Conservation (phyloP, 2,888 invertebrate species). For the Campoplex capitator region DNA sequence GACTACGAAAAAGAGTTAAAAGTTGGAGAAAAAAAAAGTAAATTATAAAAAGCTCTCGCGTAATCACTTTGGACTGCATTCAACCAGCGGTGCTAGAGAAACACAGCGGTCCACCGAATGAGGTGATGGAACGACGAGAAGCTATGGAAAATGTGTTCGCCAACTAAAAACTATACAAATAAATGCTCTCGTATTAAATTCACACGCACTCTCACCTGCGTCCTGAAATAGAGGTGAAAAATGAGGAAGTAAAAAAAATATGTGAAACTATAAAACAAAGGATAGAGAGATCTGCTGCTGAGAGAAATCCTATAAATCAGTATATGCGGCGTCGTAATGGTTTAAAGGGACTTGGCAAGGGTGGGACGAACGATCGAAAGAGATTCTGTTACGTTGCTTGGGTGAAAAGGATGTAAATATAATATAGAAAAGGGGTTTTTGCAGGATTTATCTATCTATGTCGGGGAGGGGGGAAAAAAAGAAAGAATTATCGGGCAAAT, state of each 20-base stretch:
- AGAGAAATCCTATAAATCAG: constrained; percentile 17
- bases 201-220: background rate
- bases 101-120: too few species aligned
- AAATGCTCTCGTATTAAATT: background rate
- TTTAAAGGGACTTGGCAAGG: background rate
- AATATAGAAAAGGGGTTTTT: constrained; percentile 1
- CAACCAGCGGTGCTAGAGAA: background rate
- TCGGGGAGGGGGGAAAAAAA: constrained; percentile 1
- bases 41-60: constrained; percentile 4
- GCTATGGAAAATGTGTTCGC: constrained; percentile 2
- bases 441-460: constrained; percentile 2
- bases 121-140: background rate
- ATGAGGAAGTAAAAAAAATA: background rate
- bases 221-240: constrained; percentile 1
- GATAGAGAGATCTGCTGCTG: background rate
- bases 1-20: constrained; percentile 60
- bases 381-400: constrained; percentile 6
- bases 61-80: background rate
- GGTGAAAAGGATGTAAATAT: constrained; percentile 10
- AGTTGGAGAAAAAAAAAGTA: constrained; percentile 35
- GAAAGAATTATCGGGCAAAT: constrained; percentile 63
- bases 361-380: background rate
- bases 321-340: background rate
- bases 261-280: constrained; percentile 15
- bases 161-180: constrained; percentile 27